Conservation (phyloP, 1,140 invertebrate species). For the Homarus americanus region DNA sequence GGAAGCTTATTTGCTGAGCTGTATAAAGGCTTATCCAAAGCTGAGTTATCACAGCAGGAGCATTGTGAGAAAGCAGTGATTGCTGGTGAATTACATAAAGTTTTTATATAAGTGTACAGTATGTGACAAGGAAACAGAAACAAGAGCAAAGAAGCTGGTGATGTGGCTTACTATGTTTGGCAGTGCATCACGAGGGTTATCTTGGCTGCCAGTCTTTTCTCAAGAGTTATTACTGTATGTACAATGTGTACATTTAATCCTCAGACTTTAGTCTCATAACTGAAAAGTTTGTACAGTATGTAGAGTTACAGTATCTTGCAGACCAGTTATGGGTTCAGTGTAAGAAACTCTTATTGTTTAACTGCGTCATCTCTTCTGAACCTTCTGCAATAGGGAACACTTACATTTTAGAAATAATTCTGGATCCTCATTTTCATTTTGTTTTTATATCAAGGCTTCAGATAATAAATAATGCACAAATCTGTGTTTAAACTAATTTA, state of each 20-base stretch:
- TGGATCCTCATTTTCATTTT: neutral
- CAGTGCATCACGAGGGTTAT: neutral
- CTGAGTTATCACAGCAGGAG: neutral
- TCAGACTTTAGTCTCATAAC: neutral
- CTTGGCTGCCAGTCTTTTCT: neutral
- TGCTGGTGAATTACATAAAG: neutral
- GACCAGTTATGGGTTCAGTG: neutral
- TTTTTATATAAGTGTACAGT: neutral
- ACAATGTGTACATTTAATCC: neutral
- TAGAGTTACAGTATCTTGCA: neutral
- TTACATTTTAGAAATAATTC: slow-evolving; percentile 4
- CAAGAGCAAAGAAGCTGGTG: neutral
- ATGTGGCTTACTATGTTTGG: neutral
- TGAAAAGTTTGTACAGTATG: neutral
- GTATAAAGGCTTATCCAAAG: neutral
- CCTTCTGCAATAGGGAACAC: neutral
- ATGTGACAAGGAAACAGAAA: neutral
- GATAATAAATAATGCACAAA: neutral
- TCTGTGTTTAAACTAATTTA: neutral
- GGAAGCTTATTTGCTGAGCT: neutral
- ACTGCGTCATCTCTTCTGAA: neutral
- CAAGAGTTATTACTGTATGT: neutral
- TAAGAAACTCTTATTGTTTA: neutral
- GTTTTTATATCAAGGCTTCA: neutral
- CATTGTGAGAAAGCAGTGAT: neutral